A percentile compares a stretch with the other conserved stretches of the same genome.
These are phyloP conservation scores for Macquaria ambigua DNA, from an alignment of 2,113 vertebrate species.

Conservation along the genomic window DNA sequence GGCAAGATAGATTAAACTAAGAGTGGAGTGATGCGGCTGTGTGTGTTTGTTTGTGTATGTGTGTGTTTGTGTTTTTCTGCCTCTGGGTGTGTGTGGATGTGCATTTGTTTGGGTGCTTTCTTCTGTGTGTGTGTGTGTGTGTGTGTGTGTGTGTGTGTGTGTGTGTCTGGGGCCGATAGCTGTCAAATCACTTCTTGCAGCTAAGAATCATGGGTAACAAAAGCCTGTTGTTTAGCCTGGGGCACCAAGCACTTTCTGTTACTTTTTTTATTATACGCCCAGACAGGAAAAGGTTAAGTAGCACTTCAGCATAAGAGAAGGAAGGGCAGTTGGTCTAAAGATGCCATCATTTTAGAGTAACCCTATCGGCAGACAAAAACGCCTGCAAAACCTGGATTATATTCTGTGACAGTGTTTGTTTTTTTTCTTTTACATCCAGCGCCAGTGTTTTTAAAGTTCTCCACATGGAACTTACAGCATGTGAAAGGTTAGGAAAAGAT, in stretches of 20 bases:
- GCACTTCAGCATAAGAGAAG: slow-evolving; percentile 31
- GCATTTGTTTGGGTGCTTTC: slow-evolving; percentile 25
- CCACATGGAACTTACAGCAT: neutral
- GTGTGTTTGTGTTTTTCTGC: slow-evolving; percentile 33
- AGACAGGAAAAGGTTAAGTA: slow-evolving; percentile 53
- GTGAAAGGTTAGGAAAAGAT: neutral
- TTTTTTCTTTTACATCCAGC: neutral
- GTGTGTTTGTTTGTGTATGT: slow-evolving; percentile 32
- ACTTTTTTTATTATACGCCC: slow-evolving; percentile 42
- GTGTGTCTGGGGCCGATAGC: slow-evolving; percentile 41
- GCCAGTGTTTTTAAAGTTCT: neutral
- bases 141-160: slow-evolving; percentile 31
- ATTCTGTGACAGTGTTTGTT: neutral
- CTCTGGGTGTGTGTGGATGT: slow-evolving; percentile 46
- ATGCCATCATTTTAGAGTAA: slow-evolving; percentile 32
- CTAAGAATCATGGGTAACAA: slow-evolving; percentile 61
- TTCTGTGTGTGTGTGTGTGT: slow-evolving; percentile 24
- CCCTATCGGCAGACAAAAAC: neutral
- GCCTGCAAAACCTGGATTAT: neutral
- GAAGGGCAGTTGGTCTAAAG: slow-evolving; percentile 33
- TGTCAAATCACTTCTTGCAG: slow-evolving; percentile 62
- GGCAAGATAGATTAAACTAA: slow-evolving; percentile 63
- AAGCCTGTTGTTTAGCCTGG: slow-evolving; percentile 59
- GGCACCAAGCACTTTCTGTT: slow-evolving; percentile 42
- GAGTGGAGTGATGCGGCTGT: slow-evolving; percentile 32